Evolutionary conservation across 2,113 vertebrate genomes (phyloP).

Genomic region (Dromiciops gliroides): DNA sequence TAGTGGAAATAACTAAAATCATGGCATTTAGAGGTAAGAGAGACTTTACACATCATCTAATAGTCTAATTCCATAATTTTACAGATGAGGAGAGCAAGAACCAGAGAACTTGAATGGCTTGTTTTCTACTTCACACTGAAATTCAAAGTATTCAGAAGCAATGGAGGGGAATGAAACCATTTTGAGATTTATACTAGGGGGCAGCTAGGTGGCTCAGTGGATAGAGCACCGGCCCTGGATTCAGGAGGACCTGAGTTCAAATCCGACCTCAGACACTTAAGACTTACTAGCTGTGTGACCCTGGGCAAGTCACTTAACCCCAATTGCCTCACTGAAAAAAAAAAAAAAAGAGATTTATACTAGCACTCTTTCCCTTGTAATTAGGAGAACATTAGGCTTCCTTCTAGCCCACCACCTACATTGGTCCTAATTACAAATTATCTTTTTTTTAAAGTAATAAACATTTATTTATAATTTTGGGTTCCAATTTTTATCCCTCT

Average conservation of each 20-base stretch:
- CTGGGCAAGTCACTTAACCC: too few species aligned
- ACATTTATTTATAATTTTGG: too few species aligned
- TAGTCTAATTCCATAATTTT: not conserved
- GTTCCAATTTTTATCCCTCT: too few species aligned
- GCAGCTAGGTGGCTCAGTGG: too few species aligned
- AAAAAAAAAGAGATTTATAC: too few species aligned
- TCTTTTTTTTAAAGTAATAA: too few species aligned
- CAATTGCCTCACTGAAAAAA: too few species aligned
- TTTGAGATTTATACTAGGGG: not conserved
- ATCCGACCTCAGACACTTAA: too few species aligned
- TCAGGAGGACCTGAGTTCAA: too few species aligned
- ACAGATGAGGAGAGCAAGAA: not conserved
- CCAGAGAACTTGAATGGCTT: not conserved
- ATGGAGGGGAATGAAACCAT: not conserved
- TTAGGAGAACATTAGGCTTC: not conserved
- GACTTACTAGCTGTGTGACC: too few species aligned
- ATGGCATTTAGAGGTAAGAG: not conserved
- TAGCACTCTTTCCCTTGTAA: conserved; percentile 25
- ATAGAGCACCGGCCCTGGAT: too few species aligned
- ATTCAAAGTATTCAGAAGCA: conserved; percentile 26
- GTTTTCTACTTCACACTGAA: not conserved
- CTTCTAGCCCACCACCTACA: not conserved
- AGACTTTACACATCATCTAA: not conserved
- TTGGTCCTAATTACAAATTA: not conserved
- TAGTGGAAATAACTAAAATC: too few species aligned